These are phyloP conservation scores for Pharmacophagus antenor DNA, from an alignment of 2,888 invertebrate genomes.

Conservation along the genomic window DNA sequence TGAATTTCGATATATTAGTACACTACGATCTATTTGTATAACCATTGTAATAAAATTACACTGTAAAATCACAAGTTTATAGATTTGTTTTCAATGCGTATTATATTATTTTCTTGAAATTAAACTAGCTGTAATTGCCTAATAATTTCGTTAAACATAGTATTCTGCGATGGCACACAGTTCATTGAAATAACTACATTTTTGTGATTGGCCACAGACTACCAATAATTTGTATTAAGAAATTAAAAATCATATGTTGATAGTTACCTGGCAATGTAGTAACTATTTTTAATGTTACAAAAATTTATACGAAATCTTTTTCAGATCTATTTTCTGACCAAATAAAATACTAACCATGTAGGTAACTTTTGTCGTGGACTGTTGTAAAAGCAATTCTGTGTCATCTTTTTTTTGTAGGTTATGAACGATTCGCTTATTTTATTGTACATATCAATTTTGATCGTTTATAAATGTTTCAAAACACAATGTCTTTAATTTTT, in stretches of 20 bases:
- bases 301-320: neutral
- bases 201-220: too few species aligned
- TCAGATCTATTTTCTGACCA: neutral
- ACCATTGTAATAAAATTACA: neutral
- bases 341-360: constrained; percentile 2
- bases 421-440: constrained; percentile 31
- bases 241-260: neutral
- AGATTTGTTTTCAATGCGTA: too few species aligned
- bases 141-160: neutral
- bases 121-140: neutral
- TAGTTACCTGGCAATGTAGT: neutral
- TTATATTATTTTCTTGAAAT: neutral
- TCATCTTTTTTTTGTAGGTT: constrained; percentile 12
- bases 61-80: too few species aligned
- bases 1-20: neutral
- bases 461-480: constrained; percentile 32
- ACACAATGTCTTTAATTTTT: constrained; percentile 6
- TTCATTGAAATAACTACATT: neutral
- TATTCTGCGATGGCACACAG: constrained; percentile 1
- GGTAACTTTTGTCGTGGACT: constrained; percentile 17
- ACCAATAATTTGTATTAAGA: neutral
- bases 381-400: constrained; percentile 26
- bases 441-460: constrained; percentile 37
- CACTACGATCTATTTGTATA: neutral
- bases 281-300: constrained; percentile 5